These are phyloP conservation scores for Drosophila pseudotakahashii DNA, from an alignment of 2,888 invertebrate species.

Conservation along the genomic window DNA sequence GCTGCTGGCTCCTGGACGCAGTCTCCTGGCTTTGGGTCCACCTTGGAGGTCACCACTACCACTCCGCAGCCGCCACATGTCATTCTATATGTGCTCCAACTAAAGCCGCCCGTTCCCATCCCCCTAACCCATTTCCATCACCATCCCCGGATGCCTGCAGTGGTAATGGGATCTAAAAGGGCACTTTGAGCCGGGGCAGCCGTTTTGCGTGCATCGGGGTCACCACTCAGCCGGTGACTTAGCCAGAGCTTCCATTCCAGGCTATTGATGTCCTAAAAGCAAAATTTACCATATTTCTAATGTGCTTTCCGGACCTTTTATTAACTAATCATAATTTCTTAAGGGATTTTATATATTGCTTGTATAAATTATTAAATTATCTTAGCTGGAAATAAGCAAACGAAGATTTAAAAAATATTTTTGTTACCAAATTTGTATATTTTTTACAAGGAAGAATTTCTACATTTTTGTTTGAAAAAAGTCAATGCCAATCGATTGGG, in stretches of 20 bases:
- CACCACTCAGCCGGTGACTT: slow-evolving; percentile 29
- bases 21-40: slow-evolving; percentile 21
- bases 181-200: slow-evolving; percentile 49
- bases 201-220: slow-evolving; percentile 48
- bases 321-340: background rate
- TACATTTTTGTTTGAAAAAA: no score
- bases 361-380: no score
- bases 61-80: slow-evolving; percentile 34
- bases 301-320: background rate
- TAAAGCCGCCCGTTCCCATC: slow-evolving; percentile 3
- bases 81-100: slow-evolving; percentile 11
- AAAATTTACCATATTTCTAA: background rate
- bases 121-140: background rate
- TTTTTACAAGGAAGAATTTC: no score
- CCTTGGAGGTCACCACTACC: slow-evolving; percentile 44
- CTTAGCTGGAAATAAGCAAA: no score
- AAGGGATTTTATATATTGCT: no score
- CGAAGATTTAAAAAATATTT: no score
- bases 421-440: no score
- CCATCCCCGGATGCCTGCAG: slow-evolving; percentile 26
- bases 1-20: background rate
- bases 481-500: no score
- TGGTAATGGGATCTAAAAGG: slow-evolving; percentile 67
- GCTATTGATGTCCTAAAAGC: background rate
- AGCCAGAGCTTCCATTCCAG: background rate